These are phyloP conservation scores for Campoplex nolae DNA, from an alignment of 2,888 invertebrate species.

Conservation along the genomic window DNA sequence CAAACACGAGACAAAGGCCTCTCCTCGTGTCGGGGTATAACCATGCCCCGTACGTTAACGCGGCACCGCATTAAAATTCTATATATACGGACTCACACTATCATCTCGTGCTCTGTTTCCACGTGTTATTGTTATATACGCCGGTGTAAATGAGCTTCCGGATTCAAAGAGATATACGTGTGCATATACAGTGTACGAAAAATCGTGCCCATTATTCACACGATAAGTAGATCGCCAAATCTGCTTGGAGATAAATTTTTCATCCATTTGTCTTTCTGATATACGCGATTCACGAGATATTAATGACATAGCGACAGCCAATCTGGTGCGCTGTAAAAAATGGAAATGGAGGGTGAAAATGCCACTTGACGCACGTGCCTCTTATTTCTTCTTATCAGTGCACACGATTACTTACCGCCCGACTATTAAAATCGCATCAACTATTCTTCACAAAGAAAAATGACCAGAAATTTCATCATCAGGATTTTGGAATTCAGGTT, in stretches of 20 bases:
- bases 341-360: background rate
- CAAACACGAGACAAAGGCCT: conserved; percentile 34
- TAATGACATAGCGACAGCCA: background rate
- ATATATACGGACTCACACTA: conserved; percentile 1
- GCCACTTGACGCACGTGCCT: background rate
- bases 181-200: conserved; percentile 3
- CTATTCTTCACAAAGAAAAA: background rate
- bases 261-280: background rate
- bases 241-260: background rate
- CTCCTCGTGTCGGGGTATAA: conserved; percentile 32
- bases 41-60: conserved; percentile 55
- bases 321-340: background rate
- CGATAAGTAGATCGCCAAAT: background rate
- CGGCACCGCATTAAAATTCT: conserved; percentile 55
- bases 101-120: conserved; percentile 26
- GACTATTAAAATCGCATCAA: background rate
- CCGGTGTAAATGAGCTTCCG: conserved; percentile 58
- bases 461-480: background rate
- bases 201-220: background rate
- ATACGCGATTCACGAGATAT: background rate
- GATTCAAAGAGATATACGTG: conserved; percentile 14
- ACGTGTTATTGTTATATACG: conserved; percentile 30
- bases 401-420: background rate
- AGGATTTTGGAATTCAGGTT: background rate
- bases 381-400: background rate